Evolutionary conservation across 2,797 vertebrate species (phyloP).

Genomic region (Tragopan temminckii): DNA sequence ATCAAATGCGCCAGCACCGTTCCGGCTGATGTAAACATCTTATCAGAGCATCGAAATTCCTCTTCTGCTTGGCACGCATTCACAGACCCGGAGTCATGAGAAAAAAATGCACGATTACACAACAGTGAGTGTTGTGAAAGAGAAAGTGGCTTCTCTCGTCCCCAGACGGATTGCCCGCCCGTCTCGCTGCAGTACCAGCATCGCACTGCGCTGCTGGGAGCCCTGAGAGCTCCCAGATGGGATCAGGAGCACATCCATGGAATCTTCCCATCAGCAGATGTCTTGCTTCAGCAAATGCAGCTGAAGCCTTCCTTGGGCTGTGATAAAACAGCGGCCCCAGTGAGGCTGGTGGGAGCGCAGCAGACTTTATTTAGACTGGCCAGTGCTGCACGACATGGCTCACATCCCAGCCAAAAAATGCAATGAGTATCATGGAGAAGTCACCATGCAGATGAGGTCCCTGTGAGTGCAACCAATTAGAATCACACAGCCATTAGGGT

Average conservation of each 20-base stretch:
- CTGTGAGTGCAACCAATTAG: accelerated
- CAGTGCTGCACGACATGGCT: not conserved
- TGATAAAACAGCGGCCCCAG: slow-evolving; percentile 21
- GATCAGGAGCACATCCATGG: not conserved
- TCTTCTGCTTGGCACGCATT: slow-evolving; percentile 71
- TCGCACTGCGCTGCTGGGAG: not conserved
- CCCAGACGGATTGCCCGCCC: not conserved
- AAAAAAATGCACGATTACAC: slow-evolving; percentile 79
- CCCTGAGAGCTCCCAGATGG: not conserved
- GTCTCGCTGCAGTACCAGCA: not conserved
- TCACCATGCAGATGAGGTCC: not conserved
- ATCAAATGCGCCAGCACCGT: slow-evolving; percentile 64
- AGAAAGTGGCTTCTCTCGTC: slow-evolving; percentile 45
- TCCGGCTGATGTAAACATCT: slow-evolving; percentile 82
- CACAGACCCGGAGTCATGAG: slow-evolving; percentile 61
- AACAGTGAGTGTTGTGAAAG: slow-evolving; percentile 69
- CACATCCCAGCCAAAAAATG: not conserved
- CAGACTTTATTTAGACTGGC: slow-evolving; percentile 66
- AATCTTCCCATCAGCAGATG: not conserved
- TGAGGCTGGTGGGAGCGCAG: not conserved
- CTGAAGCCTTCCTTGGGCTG: not conserved
- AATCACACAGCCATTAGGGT: too few relatives aligned
- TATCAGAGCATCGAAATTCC: slow-evolving; percentile 77
- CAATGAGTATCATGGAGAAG: not conserved
- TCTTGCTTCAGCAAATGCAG: slow-evolving; percentile 1